Evolutionary conservation across 2,888 invertebrate species (phyloP), one percentile per base, ranked within the genome.

Genomic region (Drosophila rellima): DNA sequence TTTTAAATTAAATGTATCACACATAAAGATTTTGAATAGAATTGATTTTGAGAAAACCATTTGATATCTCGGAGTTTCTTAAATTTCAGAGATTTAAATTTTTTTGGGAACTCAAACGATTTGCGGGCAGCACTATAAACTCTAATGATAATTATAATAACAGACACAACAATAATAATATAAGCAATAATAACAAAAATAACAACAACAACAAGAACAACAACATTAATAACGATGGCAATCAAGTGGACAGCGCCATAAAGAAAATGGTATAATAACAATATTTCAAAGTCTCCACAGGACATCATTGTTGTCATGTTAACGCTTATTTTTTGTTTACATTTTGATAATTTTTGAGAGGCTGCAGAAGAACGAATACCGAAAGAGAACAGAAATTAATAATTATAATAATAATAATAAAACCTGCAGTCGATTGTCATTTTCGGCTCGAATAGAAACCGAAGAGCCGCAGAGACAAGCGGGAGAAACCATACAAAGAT

Each of bases 301-400:
- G 92, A 89, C 85, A 82, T 91, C 90, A 92, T 92, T 92, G 92
- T 92, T 92, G 87, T 91, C 92, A 92, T 92, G 92, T 92, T 92
- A 92, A 92, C 92, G 92, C 92, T 92, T 88, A 82, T 88, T 90
- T 80, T 88, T 90, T 88, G 83, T 80, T 88, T 76, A 89, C 78
- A 76, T 87, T 88, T 83, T 78, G 74, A 79, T 78, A 70, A 70
- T 71, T 67, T 67, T 62, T 15, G 17, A 15, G 47, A 44, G 52
- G 26, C 26, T 45, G 39, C 18, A 8, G 20, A 40, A 17, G 20
- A n/a, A n/a, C 11, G 23, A 33, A 17, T 13, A 45, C 8, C 6
- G 35, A 56, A 26, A 11, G 15, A 75, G 17, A 51, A 29, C 26
- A 47, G 17, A 39, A 35, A 47, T 57, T 42, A 50, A 40, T 55